Percentiles rank a stretch among this genome's conserved stretches.
Conservation (phyloP, 2,888 invertebrate genomes). For the Dendrolimus houi region DNA sequence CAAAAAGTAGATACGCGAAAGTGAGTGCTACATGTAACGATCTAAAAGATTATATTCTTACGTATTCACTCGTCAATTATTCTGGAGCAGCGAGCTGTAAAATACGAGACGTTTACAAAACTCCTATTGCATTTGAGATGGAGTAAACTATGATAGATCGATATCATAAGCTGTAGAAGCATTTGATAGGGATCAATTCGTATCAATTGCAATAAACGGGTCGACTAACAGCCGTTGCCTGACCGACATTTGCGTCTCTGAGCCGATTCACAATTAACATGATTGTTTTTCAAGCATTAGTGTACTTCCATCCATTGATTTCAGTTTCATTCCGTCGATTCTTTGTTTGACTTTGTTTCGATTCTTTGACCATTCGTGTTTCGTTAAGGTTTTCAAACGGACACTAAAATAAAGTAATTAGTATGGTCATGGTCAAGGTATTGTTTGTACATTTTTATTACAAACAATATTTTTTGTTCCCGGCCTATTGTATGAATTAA, state of each 20-base stretch:
- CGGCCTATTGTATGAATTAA: background rate
- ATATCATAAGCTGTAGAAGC: background rate
- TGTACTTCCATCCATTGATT: conserved; percentile 35
- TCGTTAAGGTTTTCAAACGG: conserved; percentile 9
- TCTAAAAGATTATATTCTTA: conserved; percentile 6
- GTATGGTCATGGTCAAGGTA: background rate
- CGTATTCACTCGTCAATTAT: conserved; percentile 15
- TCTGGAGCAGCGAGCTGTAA: conserved; percentile 11
- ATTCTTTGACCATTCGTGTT: conserved; percentile 16
- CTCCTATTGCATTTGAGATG: background rate
- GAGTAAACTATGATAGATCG: conserved; percentile 2
- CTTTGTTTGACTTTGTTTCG: too few relatives aligned
- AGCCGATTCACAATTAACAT: conserved; percentile 31
- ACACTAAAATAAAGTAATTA: background rate
- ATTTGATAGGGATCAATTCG: conserved; percentile 45
- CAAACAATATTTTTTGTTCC: conserved; percentile 1
- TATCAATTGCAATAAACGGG: conserved; percentile 44
- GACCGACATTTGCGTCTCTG: conserved; percentile 34
- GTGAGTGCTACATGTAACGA: background rate
- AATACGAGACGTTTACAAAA: background rate
- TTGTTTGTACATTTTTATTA: too few relatives aligned
- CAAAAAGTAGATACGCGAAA: too few relatives aligned
- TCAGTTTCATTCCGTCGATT: conserved; percentile 24
- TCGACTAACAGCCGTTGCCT: conserved; percentile 31
- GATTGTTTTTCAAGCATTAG: conserved; percentile 24